Conservation (phyloP, 2,888 invertebrate genomes). For the Microplitis deprimator region DNA sequence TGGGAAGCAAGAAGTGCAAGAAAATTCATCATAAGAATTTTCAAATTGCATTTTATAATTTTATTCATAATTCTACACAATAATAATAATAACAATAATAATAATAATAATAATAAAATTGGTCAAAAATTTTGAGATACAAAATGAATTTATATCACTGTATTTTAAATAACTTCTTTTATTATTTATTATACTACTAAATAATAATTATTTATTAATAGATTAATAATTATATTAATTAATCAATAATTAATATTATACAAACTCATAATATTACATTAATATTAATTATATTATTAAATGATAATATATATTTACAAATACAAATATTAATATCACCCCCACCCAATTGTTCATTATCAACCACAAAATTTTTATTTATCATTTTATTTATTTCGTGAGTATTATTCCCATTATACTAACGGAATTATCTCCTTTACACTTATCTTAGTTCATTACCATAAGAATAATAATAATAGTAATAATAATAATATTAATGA, state of each 20-base stretch:
- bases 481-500: too few species aligned
- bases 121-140: conserved; percentile 39
- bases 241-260: conserved; percentile 32
- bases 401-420: conserved; percentile 38
- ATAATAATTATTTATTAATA: neutral
- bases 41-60: neutral
- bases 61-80: neutral
- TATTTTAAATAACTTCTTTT: conserved; percentile 23
- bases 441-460: conserved; percentile 8
- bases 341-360: conserved; percentile 29
- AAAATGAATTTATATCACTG: conserved; percentile 40
- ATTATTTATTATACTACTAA: conserved; percentile 11
- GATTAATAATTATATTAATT: neutral
- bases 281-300: conserved; percentile 23
- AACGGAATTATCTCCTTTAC: conserved; percentile 42
- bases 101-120: conserved; percentile 25
- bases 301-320: conserved; percentile 33
- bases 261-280: conserved; percentile 25
- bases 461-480: too few species aligned
- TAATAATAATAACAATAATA: neutral
- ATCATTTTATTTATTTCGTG: conserved; percentile 16
- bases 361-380: conserved; percentile 1
- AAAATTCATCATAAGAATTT: neutral
- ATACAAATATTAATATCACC: conserved; percentile 33
- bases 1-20: conserved; percentile 26